Percentiles rank a stretch among this genome's conserved stretches.
phyloP scores from a whole-genome alignment of 2,113 vertebrate genomes.

The Neogobius melanostomus region DNA sequence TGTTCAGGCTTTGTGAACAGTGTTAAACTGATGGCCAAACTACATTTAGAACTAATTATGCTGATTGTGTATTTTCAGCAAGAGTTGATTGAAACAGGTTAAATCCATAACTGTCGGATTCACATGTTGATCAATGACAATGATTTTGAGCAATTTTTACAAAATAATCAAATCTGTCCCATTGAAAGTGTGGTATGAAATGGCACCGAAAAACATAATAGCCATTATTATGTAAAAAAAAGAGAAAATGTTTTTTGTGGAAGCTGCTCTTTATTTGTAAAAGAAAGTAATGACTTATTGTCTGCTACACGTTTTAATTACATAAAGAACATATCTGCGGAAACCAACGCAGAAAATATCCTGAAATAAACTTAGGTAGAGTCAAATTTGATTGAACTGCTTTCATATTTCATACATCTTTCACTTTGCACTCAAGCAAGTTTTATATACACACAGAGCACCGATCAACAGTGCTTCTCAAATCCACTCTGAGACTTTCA shows the following conservation, averaged over 20 bases:
- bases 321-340: constrained; percentile 97
- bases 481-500: constrained; percentile 72
- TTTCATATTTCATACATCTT: constrained; percentile 92
- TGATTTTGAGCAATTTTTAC: too few relatives aligned
- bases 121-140: too few relatives aligned
- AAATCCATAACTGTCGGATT: too few relatives aligned
- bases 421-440: constrained; percentile 78
- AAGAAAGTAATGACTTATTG: constrained; percentile 83
- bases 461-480: constrained; percentile 93
- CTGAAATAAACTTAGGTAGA: constrained; percentile 87
- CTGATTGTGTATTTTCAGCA: too few relatives aligned
- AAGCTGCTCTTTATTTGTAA: constrained; percentile 99
- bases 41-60: too few relatives aligned
- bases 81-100: too few relatives aligned
- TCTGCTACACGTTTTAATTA: constrained; percentile 96
- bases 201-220: too few relatives aligned
- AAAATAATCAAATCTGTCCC: too few relatives aligned
- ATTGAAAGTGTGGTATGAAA: too few relatives aligned
- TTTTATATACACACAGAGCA: constrained; percentile 90
- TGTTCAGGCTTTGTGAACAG: too few relatives aligned
- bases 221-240: neutral
- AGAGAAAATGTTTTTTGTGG: constrained; percentile 76
- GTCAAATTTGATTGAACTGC: constrained; percentile 87
- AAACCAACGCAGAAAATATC: constrained; percentile 95
- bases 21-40: too few relatives aligned